Evolutionary conservation across 2,113 vertebrate genomes (phyloP).

Genomic region (Anhinga anhinga): DNA sequence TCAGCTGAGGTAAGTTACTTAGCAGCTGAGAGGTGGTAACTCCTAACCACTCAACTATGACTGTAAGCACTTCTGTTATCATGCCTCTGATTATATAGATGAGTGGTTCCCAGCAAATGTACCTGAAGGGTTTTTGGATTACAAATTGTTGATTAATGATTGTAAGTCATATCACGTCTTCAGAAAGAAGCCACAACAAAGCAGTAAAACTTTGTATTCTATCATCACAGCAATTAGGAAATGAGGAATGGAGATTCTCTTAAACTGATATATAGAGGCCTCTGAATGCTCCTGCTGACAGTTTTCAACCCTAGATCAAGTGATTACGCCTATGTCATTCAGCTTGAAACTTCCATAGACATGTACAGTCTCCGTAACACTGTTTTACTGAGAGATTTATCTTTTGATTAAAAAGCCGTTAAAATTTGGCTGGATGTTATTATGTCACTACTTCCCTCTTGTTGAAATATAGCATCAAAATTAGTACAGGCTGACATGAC

Average conservation of each 20-base stretch:
- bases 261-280: background rate
- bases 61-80: background rate
- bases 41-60: background rate
- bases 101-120: background rate
- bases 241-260: background rate
- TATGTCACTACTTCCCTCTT: constrained; percentile 15
- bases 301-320: background rate
- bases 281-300: constrained; percentile 1
- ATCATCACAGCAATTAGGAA: background rate
- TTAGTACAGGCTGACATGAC: background rate
- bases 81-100: background rate
- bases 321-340: background rate
- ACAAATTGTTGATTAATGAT: constrained; percentile 6
- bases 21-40: background rate
- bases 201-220: background rate
- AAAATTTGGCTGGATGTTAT: constrained; percentile 11
- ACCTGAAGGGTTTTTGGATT: constrained; percentile 44
- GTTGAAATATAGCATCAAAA: constrained; percentile 34
- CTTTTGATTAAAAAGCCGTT: constrained; percentile 25
- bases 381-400: background rate
- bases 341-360: background rate
- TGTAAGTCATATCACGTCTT: background rate
- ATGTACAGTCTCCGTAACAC: background rate
- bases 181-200: constrained; percentile 55
- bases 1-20: background rate